Conservation (phyloP, 2,797 vertebrate species). For the Eutrigla gurnardus region DNA sequence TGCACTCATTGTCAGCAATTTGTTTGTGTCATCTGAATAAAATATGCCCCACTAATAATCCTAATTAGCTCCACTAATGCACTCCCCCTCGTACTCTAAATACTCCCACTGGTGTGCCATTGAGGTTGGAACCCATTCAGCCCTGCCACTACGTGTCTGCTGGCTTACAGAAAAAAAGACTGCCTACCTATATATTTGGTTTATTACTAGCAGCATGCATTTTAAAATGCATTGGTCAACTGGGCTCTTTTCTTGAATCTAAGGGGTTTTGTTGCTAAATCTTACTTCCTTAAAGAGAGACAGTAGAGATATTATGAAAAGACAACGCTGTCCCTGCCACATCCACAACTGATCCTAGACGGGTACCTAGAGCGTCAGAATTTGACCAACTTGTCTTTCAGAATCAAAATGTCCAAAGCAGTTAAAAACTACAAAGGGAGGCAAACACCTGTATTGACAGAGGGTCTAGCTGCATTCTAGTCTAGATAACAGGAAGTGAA, state of each 20-base stretch:
- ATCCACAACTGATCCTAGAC: no score
- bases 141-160: constrained; percentile 32
- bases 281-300: no score
- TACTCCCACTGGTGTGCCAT: constrained; percentile 60
- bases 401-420: neutral
- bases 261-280: no score
- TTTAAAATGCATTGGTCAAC: no score
- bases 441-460: neutral
- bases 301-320: no score
- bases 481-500: no score
- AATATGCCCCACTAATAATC: constrained; percentile 79
- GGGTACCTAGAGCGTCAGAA: no score
- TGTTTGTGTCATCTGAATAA: constrained; percentile 79
- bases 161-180: neutral
- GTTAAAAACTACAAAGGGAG: neutral
- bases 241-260: no score
- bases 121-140: constrained; percentile 51
- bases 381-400: neutral
- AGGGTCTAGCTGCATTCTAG: no score
- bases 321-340: no score
- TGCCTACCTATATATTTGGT: no score
- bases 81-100: constrained; percentile 51
- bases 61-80: constrained; percentile 81
- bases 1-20: constrained; percentile 71
- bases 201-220: no score